Evolutionary conservation across 2,797 vertebrate genomes (phyloP).

Genomic region (Clamator glandarius): DNA sequence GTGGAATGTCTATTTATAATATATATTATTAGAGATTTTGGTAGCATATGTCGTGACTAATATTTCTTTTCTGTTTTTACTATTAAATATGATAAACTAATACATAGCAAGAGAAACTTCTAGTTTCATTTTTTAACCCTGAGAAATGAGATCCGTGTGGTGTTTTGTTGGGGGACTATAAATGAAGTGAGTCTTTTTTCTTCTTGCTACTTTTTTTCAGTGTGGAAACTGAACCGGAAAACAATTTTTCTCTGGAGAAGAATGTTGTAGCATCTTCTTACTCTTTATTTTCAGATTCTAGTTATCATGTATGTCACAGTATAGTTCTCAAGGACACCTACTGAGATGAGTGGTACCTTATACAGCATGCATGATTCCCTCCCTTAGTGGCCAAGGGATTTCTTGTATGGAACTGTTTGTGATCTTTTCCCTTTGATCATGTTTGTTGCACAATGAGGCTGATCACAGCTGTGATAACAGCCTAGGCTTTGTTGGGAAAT

Average conservation of each 20-base stretch:
- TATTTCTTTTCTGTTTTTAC: neutral
- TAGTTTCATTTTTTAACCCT: neutral
- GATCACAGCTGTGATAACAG: neutral
- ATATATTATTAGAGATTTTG: neutral
- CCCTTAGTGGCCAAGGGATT: neutral
- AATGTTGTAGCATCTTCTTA: neutral
- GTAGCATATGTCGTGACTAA: neutral
- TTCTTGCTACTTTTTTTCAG: neutral
- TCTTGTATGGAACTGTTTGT: neutral
- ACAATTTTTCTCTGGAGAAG: neutral
- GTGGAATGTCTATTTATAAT: neutral
- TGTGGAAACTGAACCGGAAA: neutral
- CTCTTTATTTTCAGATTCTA: neutral
- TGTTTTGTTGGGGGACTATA: neutral
- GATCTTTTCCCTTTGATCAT: neutral
- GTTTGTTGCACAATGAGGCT: neutral
- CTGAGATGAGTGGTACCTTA: neutral
- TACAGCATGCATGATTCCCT: neutral
- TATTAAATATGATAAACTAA: neutral
- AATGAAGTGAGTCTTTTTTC: neutral
- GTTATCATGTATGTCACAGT: fast-evolving
- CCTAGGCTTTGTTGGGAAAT: neutral
- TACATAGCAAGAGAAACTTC: neutral
- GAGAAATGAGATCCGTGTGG: neutral
- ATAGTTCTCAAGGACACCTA: neutral